Evolutionary conservation across 2,888 invertebrate species (phyloP).

Genomic region (Caenorhabditis sulstoni): DNA sequence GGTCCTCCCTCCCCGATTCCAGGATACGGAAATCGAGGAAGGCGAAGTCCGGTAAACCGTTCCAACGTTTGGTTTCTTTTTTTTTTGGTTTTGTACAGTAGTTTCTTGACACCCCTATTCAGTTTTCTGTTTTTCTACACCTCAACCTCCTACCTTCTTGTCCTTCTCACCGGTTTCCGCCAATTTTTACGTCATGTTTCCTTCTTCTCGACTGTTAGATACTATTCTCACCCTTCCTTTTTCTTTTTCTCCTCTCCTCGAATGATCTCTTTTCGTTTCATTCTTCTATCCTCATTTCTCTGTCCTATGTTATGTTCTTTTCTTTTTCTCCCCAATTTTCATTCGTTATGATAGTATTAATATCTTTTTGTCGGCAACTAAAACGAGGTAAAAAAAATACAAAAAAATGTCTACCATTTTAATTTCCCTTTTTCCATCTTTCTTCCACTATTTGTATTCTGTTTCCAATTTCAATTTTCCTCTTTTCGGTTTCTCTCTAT

Average conservation of each 20-base stretch:
- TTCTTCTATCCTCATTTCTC: constrained; percentile 4
- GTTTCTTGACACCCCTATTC: background rate
- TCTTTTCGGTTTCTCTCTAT: constrained; percentile 17
- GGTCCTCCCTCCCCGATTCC: constrained; percentile 3
- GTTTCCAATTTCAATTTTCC: background rate
- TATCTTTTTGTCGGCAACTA: constrained; percentile 24
- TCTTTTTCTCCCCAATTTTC: constrained; percentile 2
- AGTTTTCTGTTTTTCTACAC: no score
- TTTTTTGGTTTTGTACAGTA: constrained; percentile 38
- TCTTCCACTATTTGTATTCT: background rate
- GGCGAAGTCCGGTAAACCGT: constrained; percentile 34
- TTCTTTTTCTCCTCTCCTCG: no score
- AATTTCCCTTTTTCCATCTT: background rate
- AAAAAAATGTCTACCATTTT: constrained; percentile 12
- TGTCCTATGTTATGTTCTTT: constrained; percentile 40
- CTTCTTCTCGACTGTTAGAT: background rate
- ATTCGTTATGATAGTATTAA: constrained; percentile 25
- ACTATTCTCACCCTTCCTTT: background rate
- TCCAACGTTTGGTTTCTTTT: background rate
- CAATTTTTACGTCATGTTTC: background rate
- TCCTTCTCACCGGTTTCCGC: constrained; percentile 1
- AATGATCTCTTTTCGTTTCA: no score
- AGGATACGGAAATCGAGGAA: constrained; percentile 39
- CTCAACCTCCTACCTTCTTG: background rate
- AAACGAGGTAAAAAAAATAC: constrained; percentile 35